Evolutionary conservation across 2,113 vertebrate species (phyloP).

Genomic region (Myocastor coypus): DNA sequence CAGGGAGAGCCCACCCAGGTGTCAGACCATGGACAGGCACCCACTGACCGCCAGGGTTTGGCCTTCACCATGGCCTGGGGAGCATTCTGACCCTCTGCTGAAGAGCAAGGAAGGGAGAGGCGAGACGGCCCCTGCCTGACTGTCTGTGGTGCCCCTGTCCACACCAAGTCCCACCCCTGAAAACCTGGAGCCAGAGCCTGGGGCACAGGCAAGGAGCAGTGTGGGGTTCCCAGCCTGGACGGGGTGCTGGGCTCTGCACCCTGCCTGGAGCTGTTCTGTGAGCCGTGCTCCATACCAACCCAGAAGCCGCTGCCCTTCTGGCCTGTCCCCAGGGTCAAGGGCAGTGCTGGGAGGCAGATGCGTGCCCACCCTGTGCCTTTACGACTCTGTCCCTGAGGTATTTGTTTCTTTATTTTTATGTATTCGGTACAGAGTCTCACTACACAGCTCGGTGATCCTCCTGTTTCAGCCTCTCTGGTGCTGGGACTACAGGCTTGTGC

Average conservation of each 20-base stretch:
- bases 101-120: not conserved
- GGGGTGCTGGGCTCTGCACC: not conserved
- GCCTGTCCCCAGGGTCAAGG: not conserved
- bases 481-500: too few relatives aligned
- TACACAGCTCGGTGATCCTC: too few relatives aligned
- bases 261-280: not conserved
- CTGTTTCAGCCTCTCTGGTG: too few relatives aligned
- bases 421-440: too few relatives aligned
- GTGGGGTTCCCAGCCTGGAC: not conserved
- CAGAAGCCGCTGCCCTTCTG: not conserved
- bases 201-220: not conserved
- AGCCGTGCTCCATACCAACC: not conserved
- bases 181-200: not conserved
- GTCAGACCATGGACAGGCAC: not conserved
- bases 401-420: too few relatives aligned
- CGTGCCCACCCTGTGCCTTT: accelerated
- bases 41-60: accelerated
- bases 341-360: not conserved
- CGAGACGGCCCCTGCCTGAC: accelerated
- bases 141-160: not conserved
- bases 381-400: not conserved
- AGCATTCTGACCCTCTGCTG: not conserved
- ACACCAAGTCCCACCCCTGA: too few relatives aligned
- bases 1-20: too few relatives aligned
- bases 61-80: not conserved